Evolutionary conservation across 2,888 invertebrate species (phyloP).

Genomic region (Chydorus sphaericus): DNA sequence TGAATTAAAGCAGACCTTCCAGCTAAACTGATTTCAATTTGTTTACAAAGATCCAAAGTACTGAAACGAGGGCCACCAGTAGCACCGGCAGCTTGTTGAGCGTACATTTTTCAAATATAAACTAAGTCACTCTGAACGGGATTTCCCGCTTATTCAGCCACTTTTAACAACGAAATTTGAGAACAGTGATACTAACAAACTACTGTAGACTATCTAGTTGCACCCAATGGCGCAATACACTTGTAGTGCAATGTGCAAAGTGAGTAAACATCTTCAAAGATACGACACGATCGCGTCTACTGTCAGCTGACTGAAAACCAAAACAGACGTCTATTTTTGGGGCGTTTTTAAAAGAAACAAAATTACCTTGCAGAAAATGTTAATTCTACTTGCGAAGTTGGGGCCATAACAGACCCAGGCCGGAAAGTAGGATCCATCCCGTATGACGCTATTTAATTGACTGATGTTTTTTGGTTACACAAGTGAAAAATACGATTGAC

Average conservation of each 20-base stretch:
- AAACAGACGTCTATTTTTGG: too few relatives aligned
- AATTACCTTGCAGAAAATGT: conserved; percentile 28
- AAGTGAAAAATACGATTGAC: too few relatives aligned
- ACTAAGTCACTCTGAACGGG: neutral
- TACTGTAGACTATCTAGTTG: too few relatives aligned
- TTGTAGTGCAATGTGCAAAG: too few relatives aligned
- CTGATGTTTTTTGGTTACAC: too few relatives aligned
- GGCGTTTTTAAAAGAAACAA: too few relatives aligned
- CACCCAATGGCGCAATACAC: too few relatives aligned
- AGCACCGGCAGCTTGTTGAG: neutral
- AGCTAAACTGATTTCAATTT: conserved; percentile 21
- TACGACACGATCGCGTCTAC: too few relatives aligned
- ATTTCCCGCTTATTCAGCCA: neutral
- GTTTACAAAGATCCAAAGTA: neutral
- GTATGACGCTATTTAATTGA: neutral
- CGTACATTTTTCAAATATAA: neutral
- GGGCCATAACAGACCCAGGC: conserved; percentile 27
- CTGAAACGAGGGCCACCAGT: neutral
- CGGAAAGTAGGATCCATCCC: conserved; percentile 19
- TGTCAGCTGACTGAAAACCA: too few relatives aligned
- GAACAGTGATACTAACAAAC: too few relatives aligned
- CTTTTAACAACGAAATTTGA: too few relatives aligned
- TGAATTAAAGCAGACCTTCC: conserved; percentile 21
- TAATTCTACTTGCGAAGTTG: conserved; percentile 29
- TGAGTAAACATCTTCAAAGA: too few relatives aligned